Percentiles rank a stretch among this genome's conserved stretches.
phyloP scores from a whole-genome alignment of 2,797 vertebrate genomes.

The Poliocrania exsul region DNA sequence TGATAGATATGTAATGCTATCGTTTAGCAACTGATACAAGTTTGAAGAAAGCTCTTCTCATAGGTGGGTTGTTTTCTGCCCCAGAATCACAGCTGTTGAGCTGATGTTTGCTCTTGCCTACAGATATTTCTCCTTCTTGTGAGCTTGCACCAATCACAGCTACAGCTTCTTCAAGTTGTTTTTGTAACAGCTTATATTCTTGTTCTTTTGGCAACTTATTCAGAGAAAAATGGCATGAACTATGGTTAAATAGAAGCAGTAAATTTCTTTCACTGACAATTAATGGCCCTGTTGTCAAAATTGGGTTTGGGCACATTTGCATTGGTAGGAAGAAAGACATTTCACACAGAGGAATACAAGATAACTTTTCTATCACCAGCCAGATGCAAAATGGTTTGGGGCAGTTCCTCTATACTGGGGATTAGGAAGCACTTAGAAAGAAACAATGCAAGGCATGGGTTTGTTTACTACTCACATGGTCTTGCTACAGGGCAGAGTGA shows the following conservation, averaged over 20 bases:
- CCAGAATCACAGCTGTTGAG: neutral
- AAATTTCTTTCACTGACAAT: neutral
- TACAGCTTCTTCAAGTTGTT: neutral
- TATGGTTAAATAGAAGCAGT: neutral
- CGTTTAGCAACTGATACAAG: neutral
- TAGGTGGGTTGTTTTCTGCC: neutral
- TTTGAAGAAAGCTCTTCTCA: neutral
- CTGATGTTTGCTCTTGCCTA: neutral
- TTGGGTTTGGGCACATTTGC: neutral
- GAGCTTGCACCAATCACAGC: neutral
- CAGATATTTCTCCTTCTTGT: neutral
- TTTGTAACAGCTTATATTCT: neutral
- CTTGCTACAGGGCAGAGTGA: neutral
- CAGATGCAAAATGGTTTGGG: neutral
- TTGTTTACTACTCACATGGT: neutral
- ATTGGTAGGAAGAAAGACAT: neutral
- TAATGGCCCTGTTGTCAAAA: neutral
- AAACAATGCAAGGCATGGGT: neutral
- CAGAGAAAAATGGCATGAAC: neutral
- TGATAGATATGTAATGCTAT: rapidly evolving
- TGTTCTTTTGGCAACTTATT: constrained; percentile 27
- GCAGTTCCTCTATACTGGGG: neutral
- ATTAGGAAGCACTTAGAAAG: neutral
- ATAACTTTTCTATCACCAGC: neutral
- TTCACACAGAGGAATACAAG: neutral